phyloP scores from a whole-genome alignment of 2,113 vertebrate species.

The Panurus biarmicus region DNA sequence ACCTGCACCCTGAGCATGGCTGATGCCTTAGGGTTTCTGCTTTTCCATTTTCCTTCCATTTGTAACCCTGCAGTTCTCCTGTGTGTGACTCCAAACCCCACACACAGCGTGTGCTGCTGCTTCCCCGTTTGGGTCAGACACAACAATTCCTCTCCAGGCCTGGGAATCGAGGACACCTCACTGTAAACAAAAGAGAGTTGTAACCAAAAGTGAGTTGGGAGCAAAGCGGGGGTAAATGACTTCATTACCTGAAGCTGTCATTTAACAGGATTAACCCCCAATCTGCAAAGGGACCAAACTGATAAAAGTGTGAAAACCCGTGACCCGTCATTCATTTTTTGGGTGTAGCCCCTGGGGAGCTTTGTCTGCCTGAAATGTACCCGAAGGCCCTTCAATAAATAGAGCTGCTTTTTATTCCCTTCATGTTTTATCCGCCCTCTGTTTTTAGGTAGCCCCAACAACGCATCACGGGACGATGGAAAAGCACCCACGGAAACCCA shows the following conservation, averaged over 20 bases:
- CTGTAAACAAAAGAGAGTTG: not conserved
- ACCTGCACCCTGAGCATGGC: fast-evolving
- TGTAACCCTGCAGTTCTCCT: not conserved
- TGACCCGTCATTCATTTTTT: not conserved
- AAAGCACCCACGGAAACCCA: not conserved
- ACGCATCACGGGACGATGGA: too few relatives aligned
- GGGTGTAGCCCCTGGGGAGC: too few relatives aligned
- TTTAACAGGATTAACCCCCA: too few relatives aligned
- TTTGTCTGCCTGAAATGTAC: not conserved
- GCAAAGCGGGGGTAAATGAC: not conserved
- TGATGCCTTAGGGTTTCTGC: not conserved
- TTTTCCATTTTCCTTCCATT: not conserved
- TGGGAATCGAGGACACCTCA: not conserved
- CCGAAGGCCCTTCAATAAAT: not conserved
- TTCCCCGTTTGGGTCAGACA: not conserved
- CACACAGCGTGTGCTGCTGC: not conserved
- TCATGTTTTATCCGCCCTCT: not conserved
- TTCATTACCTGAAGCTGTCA: not conserved
- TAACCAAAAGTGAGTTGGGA: not conserved
- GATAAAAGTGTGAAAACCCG: not conserved
- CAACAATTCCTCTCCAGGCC: not conserved
- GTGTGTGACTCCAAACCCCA: not conserved
- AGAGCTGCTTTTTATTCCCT: not conserved
- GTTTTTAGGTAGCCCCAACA: not conserved
- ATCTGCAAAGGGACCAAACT: not conserved